Base-by-base conservation (phyloP, 2,888 invertebrate genomes). In the Parelbella ahira region DNA sequence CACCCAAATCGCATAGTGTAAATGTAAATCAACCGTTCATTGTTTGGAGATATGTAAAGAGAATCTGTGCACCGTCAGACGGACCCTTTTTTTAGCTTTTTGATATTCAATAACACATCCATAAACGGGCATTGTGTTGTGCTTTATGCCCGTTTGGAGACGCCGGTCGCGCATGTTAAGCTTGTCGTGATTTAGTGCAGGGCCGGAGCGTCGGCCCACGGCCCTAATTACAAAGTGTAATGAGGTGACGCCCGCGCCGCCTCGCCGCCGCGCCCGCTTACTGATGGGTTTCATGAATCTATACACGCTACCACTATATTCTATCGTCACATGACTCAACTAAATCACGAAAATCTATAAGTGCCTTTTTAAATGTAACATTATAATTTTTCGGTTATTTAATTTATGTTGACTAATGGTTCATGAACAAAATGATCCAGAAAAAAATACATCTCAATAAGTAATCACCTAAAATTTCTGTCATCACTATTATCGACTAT, bases 141-240 rank as follows among this genome's bases (percentile, higher is more conserved):
- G 65, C 63, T 65, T 65, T 72, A 71, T 70, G 67, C 41, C 33
- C 21, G 33, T 64, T 60, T 60, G 61, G 65, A 63, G 65, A 53
- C 63, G 61, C 52, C 59, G 58, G 61, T 55, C 63, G 64, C 66
- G 72, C 75, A 74, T 71, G 70, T 63, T 75, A 76, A 73, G 57
- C 60, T 55, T 60, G 71, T 71, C 75, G 74, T 82, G 79, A 83
- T 84, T 75, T 79, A 82, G 79, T 80, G 74, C 77, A 75, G 77
- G 71, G 67, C 69, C 65, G 68, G 60, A 20, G 24, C 67, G n/a
- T 59, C 74, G 63, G 69, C 80, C 79, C 73, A 78, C 81, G 72
- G 74, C 54, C 65, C 74, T 82, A 81, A 86, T 87, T 84, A 84
- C 75, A 80, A 83, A 82, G 75, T 81, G 79, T 82, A 84, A 84